Evolutionary conservation across 2,888 invertebrate genomes (phyloP).

Genomic region (Cenopis cana): DNA sequence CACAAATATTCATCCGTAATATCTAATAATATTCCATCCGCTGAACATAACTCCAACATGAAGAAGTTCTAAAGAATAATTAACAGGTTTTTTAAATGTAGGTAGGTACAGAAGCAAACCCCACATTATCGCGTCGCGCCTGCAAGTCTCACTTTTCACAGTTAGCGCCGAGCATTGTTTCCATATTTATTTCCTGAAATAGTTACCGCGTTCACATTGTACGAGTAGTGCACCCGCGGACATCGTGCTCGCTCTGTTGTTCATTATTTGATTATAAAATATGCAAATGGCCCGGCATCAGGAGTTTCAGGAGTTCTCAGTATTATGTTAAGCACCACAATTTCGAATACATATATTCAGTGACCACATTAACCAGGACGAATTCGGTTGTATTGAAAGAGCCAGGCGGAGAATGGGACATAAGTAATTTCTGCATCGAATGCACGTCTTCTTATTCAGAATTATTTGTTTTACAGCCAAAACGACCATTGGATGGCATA

Average conservation of each 20-base stretch:
- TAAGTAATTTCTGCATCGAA: neutral
- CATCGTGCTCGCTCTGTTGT: constrained; percentile 28
- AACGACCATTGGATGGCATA: neutral
- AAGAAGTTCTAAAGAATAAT: no score
- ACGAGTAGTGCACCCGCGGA: constrained; percentile 17
- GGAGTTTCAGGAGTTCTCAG: constrained; percentile 44
- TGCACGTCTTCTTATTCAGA: neutral
- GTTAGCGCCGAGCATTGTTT: neutral
- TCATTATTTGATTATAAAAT: constrained; percentile 43
- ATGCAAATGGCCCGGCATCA: constrained; percentile 46
- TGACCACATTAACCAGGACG: constrained; percentile 55
- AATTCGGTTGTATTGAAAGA: neutral
- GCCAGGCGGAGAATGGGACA: neutral
- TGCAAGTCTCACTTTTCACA: constrained; percentile 13
- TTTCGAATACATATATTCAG: constrained; percentile 67
- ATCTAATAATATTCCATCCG: no score
- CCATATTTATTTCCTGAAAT: constrained; percentile 24
- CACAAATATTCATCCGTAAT: no score
- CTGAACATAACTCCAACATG: no score
- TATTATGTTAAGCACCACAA: constrained; percentile 55
- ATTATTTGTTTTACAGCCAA: neutral
- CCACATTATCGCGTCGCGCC: neutral
- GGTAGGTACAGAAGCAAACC: neutral
- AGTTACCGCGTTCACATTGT: constrained; percentile 12
- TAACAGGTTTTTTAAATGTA: no score